These are phyloP conservation scores for Sebastes steindachneri DNA, from an alignment of 2,797 vertebrate species.

Conservation along the genomic window DNA sequence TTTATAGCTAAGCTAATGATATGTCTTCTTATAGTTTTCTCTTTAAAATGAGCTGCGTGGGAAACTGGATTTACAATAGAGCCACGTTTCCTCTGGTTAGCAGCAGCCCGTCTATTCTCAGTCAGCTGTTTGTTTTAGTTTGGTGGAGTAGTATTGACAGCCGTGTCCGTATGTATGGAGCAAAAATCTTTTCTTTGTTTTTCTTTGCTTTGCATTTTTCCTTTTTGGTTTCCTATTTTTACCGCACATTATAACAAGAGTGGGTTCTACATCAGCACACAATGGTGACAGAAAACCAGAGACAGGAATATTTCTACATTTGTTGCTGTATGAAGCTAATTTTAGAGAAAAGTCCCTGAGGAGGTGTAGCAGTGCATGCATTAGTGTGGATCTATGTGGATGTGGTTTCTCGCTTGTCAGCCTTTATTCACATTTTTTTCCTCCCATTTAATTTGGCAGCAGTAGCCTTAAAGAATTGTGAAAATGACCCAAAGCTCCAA, in stretches of 20 bases:
- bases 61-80: constrained; percentile 31
- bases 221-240: not conserved
- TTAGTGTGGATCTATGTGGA: not conserved
- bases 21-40: not conserved
- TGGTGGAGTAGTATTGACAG: constrained; percentile 40
- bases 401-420: not conserved
- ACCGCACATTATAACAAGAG: not conserved
- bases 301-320: not conserved
- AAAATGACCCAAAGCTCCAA: not conserved
- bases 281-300: constrained; percentile 5
- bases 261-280: not conserved
- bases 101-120: constrained; percentile 25
- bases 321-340: not conserved
- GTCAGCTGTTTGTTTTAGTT: constrained; percentile 65
- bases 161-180: not conserved
- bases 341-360: not conserved
- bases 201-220: constrained; percentile 8
- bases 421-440: not conserved
- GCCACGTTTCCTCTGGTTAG: constrained; percentile 26
- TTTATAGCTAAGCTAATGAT: not conserved
- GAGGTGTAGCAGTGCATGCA: not conserved
- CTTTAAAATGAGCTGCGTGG: constrained; percentile 27
- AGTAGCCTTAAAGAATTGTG: not conserved
- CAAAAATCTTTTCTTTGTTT: constrained; percentile 14
- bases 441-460: not conserved